Conservation (phyloP, 2,113 vertebrate genomes). For the Protobothrops mucrosquamatus region DNA sequence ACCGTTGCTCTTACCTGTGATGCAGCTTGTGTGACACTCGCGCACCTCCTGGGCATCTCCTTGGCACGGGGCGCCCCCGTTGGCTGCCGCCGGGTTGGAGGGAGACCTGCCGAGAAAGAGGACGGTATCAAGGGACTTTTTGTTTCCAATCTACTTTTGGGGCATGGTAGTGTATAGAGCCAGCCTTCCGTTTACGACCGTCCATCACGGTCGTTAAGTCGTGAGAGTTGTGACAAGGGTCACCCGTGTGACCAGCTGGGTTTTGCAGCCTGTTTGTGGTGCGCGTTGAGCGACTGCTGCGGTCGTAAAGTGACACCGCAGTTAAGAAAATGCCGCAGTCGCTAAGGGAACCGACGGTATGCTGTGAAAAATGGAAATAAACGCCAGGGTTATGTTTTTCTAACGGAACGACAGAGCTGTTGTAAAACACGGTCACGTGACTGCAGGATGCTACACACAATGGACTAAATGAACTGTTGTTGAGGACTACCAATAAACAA, state of each 20-base stretch:
- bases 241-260: no score
- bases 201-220: not conserved
- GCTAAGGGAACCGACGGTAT: not conserved
- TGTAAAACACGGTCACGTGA: not conserved
- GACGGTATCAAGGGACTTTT: not conserved
- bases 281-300: accelerated
- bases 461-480: no score
- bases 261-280: no score
- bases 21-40: slow-evolving; percentile 70
- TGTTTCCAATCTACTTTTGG: not conserved
- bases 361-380: not conserved
- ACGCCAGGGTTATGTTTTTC: no score
- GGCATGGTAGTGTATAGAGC: not conserved
- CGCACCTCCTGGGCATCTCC: slow-evolving; percentile 76
- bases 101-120: slow-evolving; percentile 68
- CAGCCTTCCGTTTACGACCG: not conserved
- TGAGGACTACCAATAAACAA: no score
- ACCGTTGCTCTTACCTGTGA: slow-evolving; percentile 61
- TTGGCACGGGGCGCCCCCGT: slow-evolving; percentile 66
- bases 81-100: slow-evolving; percentile 62
- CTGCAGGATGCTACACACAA: no score
- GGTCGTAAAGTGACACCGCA: not conserved
- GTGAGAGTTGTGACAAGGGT: not conserved
- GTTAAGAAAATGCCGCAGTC: not conserved
- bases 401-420: no score